Evolutionary conservation across 2,888 invertebrate genomes (phyloP), one percentile per base, ranked within the genome.

Genomic region (Choreutis nemorana): DNA sequence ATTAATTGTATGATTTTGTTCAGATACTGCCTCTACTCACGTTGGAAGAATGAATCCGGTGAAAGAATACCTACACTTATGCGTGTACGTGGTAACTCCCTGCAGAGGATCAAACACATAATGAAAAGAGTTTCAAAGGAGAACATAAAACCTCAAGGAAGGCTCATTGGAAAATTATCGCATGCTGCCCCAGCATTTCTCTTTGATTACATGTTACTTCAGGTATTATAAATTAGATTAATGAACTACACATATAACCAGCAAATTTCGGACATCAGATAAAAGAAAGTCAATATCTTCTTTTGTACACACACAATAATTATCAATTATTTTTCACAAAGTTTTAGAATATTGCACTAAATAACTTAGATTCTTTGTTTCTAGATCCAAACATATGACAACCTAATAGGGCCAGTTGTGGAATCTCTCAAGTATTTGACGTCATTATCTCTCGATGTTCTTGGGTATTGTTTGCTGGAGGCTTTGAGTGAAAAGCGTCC

Each of bases 41-140:
- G 94, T 29, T 99, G 98, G 99, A 97, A 98, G 66, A 94, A 94
- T 53, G 94, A 96, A 44, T 58, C 73, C 1, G 70, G 72, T 6
- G 82, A 85, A 34, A 77, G 88, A 25, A 93, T 97, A 64, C 91
- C 97, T 0, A 84, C 89, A 22, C 68, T 99, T 29, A 84, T 96
- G 52, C 83, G 90, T 11, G 89, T 91, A 18, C 84, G 91, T 23
- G 95, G 93, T 1, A 91, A 93, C 55, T 89, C 92, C 0, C 84
- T 94, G 41, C 95, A 96, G 54, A 87, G 91, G 51, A 92, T 97
- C 26, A 96, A 96, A 59, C 94, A 94, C 41, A 90, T 97, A 20
- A 95, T 99, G 94, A 97, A 98, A 73, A 87, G 91, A 37, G 94
- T 95, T 20, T 96, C 96, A 48, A 99, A 99, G 60, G 99, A 99